Base-by-base conservation (phyloP, 2,113 vertebrate species). In the Anhinga rufa region DNA sequence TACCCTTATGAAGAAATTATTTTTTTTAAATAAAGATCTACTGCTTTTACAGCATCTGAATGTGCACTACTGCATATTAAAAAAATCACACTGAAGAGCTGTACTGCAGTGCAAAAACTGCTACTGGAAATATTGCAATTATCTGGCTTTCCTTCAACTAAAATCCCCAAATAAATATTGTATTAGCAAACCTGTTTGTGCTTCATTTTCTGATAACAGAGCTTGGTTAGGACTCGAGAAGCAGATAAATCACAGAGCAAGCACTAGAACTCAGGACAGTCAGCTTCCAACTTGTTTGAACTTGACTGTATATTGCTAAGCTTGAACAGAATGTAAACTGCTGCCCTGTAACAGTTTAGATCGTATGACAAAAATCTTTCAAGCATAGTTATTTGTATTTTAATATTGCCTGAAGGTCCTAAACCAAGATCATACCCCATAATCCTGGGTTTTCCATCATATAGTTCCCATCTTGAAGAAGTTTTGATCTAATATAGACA, bases 151-250 rank as follows among this genome's bases (percentile, higher is more conserved):
- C 38, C 32, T 82, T n/a, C 71, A 86, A 68, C 38, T 46, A 78
- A 90, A 92, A 88, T 71, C 75, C 71, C 22, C 75, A 72, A 86
- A 90, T 86, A 92, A 79, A 65, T 80, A 62, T 19, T 88, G 24
- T 42, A 87, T 92, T 82, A 79, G 32, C 86, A 79, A 82, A 92
- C 28, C 28, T 84, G 70, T 57, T 89, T 88, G 77, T 65, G 81
- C 42, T 88, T 95, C 75, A 60, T 95, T 92, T 93, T 69, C 79
- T 95, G 71, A 82, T 94, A 95, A 90, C 48, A 83, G 87, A 85
- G 61, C 70, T 87, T 46, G 61, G 49, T 87, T 87, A 86, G 89
- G 74, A 66, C 84, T 93, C 0, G 0, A 92, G 88, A 48, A 93
- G 51, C 75, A 92, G 79, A 64, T 44, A 95, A 93, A 88, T 88